Base-by-base conservation (phyloP, 2,888 invertebrate species). In the Tetrapedia diversipes region DNA sequence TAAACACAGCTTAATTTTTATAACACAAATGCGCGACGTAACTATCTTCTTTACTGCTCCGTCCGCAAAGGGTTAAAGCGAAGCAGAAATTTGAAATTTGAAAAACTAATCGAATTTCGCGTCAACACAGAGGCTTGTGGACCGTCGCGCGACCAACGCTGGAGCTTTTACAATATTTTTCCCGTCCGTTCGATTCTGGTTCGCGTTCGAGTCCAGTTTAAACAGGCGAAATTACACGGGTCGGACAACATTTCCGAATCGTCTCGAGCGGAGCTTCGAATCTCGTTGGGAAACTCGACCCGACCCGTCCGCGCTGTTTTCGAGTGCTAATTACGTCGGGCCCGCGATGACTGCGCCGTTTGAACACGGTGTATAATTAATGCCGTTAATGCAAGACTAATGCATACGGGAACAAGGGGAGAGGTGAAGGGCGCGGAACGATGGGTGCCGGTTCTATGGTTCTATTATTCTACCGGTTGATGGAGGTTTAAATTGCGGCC, bases 381-480 rank as follows among this genome's bases (percentile, higher is more conserved):
- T 69, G 77, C 43, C 47, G 45, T 68, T 75, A 66, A 76, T 66
- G 61, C 70, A 66, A 66, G 64, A 70, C 57, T 63, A 66, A 78
- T 63, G 76, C 57, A 66, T 47, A 49, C 29, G 53, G 61, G 34
- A 53, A 29, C 49, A 45, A 14, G n/a, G 2, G 14, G 34, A 24
- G 19, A 41, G 39, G 16, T 2, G 11, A 0, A 27, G 27, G 39
- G 14, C 10, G 16, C 1, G 32, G 45, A 32, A 6, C 16, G 16
- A 11, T 0, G 10, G 10, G 22, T 16, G 2, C n/a, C 8, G 8
- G 16, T 69, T 81, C 72, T 73, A 72, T 61, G 56, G 70, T 61
- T 61, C 80, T 80, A 80, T 82, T 82, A 77, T 82, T 51, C 71
- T n/a, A 61, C 47, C 60, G 59, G 49, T 77, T 60, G 68, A 72